Conservation (phyloP, 2,797 vertebrate genomes). For the Furcifer pardalis region DNA sequence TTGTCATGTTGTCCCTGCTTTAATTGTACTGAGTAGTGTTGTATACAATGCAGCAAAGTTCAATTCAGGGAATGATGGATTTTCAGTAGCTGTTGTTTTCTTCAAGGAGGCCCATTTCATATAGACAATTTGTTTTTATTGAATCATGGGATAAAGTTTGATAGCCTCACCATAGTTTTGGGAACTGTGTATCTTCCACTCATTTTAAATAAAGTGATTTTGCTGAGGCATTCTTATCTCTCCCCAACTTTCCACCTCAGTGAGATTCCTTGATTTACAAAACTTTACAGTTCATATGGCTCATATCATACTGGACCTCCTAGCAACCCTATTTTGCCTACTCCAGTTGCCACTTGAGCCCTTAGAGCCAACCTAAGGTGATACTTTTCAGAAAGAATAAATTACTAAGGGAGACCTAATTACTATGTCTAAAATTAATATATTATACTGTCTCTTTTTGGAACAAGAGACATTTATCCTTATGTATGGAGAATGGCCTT, state of each 20-base stretch:
- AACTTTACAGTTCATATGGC: not conserved
- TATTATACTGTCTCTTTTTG: not conserved
- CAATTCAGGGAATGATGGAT: not conserved
- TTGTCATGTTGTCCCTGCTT: not conserved
- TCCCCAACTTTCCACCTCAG: not conserved
- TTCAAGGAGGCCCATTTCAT: not conserved
- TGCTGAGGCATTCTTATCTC: not conserved
- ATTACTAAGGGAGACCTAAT: too few species aligned
- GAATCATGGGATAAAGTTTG: not conserved
- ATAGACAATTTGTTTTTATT: not conserved
- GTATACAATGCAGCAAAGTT: too few species aligned
- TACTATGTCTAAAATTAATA: not conserved
- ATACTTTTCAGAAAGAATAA: not conserved
- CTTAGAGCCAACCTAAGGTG: not conserved
- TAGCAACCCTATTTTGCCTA: too few species aligned
- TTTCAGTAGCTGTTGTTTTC: not conserved
- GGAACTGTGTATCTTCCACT: not conserved
- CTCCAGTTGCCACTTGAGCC: too few species aligned
- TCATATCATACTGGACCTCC: too few species aligned
- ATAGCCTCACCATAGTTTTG: not conserved
- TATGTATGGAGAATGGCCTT: not conserved
- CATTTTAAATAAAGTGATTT: not conserved
- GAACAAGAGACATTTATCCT: not conserved
- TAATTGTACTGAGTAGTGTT: too few species aligned
- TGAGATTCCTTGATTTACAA: not conserved